A percentile compares a stretch with the other conserved stretches of the same genome.
Conservation (phyloP, 23 tunicate genomes). For the Botrylloides violaceus region DNA sequence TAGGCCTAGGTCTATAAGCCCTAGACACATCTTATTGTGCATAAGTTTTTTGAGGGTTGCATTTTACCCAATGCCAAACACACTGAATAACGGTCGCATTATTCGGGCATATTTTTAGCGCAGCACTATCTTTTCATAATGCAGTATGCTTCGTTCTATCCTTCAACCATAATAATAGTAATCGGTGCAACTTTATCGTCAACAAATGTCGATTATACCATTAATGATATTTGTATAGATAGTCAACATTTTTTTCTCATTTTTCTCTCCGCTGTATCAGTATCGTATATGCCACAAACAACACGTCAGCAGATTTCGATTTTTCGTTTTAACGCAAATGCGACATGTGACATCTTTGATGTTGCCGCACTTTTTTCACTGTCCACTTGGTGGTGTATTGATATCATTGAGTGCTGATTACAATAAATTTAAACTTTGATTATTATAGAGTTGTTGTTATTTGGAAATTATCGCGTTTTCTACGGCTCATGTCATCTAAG, state of each 20-base stretch:
- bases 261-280: not conserved
- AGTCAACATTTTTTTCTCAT: too few species aligned
- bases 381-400: not conserved
- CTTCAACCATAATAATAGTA: not conserved
- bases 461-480: too few species aligned
- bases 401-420: constrained; percentile 1
- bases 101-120: not conserved
- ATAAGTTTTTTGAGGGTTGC: too few species aligned
- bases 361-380: not conserved
- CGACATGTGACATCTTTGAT: not conserved
- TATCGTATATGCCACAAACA: not conserved
- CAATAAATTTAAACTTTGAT: not conserved
- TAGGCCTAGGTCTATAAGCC: too few species aligned
- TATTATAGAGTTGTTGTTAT: too few species aligned
- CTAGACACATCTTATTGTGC: too few species aligned
- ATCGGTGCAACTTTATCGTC: not conserved
- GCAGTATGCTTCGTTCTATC: not conserved
- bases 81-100: too few species aligned
- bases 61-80: too few species aligned
- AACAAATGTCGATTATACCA: not conserved
- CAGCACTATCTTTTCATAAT: not conserved
- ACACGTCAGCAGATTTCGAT: not conserved
- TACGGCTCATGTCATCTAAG: too few species aligned
- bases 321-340: not conserved
- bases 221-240: not conserved